These are phyloP conservation scores for Nephrotoma guestfalica DNA, from an alignment of 2,888 invertebrate species.

Conservation along the genomic window DNA sequence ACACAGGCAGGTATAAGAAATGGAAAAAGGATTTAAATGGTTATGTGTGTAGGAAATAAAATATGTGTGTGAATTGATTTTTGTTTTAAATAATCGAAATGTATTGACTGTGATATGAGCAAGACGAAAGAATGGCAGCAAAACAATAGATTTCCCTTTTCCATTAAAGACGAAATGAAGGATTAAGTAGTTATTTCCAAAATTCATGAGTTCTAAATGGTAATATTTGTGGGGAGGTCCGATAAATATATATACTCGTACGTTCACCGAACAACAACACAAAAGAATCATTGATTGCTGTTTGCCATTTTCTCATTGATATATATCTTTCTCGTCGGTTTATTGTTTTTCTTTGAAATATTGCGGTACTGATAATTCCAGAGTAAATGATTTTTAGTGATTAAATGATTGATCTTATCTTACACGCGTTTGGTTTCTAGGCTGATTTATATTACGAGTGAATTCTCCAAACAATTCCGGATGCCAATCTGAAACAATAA, in stretches of 20 bases:
- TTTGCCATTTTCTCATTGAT: not conserved
- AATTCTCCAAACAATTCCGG: too few relatives aligned
- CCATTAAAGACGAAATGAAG: not conserved
- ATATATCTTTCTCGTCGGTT: not conserved
- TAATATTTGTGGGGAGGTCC: not conserved
- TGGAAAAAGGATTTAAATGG: not conserved
- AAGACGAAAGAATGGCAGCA: not conserved
- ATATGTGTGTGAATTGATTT: not conserved
- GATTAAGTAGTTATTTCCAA: not conserved
- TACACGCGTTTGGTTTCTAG: not conserved
- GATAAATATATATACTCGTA: not conserved
- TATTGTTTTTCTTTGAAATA: not conserved
- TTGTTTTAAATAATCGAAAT: not conserved
- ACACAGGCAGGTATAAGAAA: not conserved
- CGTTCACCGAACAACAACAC: not conserved
- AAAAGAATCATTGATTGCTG: not conserved
- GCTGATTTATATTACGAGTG: not conserved
- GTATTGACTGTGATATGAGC: not conserved
- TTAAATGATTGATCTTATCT: not conserved
- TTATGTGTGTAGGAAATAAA: not conserved
- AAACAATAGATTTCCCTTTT: not conserved
- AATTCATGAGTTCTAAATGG: not conserved
- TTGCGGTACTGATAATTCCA: not conserved
- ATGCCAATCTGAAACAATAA: too few relatives aligned
- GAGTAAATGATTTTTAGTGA: not conserved